These are phyloP conservation scores for Triplophysa yarkandensis DNA, from an alignment of 2,797 vertebrate species.

Conservation along the genomic window DNA sequence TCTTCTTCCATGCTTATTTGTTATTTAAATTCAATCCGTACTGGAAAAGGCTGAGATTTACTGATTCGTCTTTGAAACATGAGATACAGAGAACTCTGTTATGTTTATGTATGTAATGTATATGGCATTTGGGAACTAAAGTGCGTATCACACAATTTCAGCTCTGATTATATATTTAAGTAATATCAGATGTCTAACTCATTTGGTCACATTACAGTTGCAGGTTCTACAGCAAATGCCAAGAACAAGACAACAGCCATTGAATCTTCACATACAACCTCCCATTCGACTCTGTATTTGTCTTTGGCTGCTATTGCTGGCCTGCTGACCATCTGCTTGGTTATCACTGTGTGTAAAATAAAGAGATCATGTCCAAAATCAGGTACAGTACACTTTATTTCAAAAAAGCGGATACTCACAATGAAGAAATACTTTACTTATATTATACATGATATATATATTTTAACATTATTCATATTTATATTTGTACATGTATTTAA, in stretches of 20 bases:
- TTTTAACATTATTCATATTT: too few species aligned
- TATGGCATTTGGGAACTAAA: too few species aligned
- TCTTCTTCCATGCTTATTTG: neutral
- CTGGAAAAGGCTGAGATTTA: too few species aligned
- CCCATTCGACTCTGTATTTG: neutral
- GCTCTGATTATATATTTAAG: too few species aligned
- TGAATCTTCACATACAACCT: accelerated
- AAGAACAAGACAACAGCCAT: accelerated
- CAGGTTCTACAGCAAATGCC: accelerated
- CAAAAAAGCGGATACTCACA: neutral
- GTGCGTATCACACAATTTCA: too few species aligned
- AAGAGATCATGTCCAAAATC: constrained; percentile 16
- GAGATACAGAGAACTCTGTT: too few species aligned
- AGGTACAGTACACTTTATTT: constrained; percentile 11
- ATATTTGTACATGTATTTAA: too few species aligned
- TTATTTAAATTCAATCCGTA: neutral
- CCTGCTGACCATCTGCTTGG: constrained; percentile 8
- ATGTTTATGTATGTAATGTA: too few species aligned
- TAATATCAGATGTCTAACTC: neutral
- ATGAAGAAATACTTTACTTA: too few species aligned
- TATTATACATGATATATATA: too few species aligned
- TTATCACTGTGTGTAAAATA: neutral
- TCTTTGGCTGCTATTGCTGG: neutral
- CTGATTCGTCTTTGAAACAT: too few species aligned
- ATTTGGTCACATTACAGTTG: neutral